Percentiles rank a stretch among this genome's conserved stretches.
phyloP scores from a whole-genome alignment of 1,140 invertebrate species.

The Cotesia chilonis region DNA sequence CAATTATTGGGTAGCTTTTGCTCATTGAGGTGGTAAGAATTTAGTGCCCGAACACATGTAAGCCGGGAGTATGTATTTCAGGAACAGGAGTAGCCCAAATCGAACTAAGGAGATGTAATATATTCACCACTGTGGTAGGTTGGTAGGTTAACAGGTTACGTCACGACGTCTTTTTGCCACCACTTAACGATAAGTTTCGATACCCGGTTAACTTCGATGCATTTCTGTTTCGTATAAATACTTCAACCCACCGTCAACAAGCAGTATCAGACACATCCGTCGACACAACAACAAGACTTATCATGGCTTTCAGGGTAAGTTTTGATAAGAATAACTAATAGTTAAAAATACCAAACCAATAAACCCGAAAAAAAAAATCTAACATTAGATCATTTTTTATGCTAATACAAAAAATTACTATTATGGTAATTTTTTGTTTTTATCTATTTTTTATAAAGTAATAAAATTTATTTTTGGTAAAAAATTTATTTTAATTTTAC shows the following conservation, averaged over 20 bases:
- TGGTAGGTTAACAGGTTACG: constrained; percentile 6
- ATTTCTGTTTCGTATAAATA: constrained; percentile 25
- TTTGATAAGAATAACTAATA: neutral
- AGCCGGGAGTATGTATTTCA: too few relatives aligned
- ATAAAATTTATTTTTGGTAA: too few relatives aligned
- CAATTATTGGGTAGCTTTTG: neutral
- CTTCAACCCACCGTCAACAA: constrained; percentile 4
- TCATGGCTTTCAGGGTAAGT: constrained; percentile 28
- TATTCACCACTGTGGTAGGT: neutral
- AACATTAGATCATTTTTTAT: too few relatives aligned
- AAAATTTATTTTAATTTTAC: too few relatives aligned
- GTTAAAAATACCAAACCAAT: neutral
- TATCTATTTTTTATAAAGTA: too few relatives aligned
- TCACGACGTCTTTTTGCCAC: constrained; percentile 14
- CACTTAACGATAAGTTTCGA: constrained; percentile 5
- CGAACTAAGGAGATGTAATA: constrained; percentile 1
- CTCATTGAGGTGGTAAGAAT: constrained; percentile 16
- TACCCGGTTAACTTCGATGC: constrained; percentile 1
- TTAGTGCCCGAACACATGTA: too few relatives aligned
- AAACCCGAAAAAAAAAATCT: too few relatives aligned
- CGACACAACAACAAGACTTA: neutral
- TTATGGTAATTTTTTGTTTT: too few relatives aligned
- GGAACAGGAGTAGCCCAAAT: neutral
- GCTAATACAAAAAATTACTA: too few relatives aligned
- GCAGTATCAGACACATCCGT: constrained; percentile 24